phyloP scores from a whole-genome alignment of 2,113 vertebrate genomes.

The Ophthalmolycus amberensis region DNA sequence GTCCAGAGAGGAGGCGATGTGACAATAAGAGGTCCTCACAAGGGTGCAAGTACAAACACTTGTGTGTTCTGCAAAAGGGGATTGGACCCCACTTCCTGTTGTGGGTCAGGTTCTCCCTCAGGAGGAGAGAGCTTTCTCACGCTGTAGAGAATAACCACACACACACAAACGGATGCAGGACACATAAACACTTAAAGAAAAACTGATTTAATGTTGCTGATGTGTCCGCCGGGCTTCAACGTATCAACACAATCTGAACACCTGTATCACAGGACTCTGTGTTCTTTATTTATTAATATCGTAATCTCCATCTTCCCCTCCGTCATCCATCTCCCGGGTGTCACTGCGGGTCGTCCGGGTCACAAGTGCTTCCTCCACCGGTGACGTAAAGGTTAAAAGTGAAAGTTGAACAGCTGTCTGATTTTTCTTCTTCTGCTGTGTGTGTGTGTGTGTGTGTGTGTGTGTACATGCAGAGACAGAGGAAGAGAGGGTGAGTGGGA shows the following conservation, averaged over 20 bases:
- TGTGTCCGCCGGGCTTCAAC: neutral
- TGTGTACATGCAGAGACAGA: conserved; percentile 8
- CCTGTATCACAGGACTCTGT: neutral
- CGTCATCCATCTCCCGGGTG: conserved; percentile 29
- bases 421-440: neutral
- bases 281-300: neutral
- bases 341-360: neutral
- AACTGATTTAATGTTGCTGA: too few relatives aligned
- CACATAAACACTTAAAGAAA: neutral
- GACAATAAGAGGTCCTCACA: neutral
- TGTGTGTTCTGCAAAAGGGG: neutral
- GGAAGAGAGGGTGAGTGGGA: conserved; percentile 41
- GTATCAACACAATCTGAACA: neutral
- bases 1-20: neutral
- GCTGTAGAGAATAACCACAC: conserved; percentile 24
- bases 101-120: conserved; percentile 46
- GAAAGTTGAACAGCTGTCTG: conserved; percentile 50
- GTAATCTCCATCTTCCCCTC: conserved; percentile 1
- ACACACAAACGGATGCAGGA: neutral
- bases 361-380: conserved; percentile 45
- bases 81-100: conserved; percentile 59
- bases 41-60: neutral
- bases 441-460: conserved; percentile 5
- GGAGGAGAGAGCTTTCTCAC: conserved; percentile 65
- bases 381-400: conserved; percentile 39